Conservation (phyloP, 2,113 vertebrate genomes). For the Pandion haliaetus region DNA sequence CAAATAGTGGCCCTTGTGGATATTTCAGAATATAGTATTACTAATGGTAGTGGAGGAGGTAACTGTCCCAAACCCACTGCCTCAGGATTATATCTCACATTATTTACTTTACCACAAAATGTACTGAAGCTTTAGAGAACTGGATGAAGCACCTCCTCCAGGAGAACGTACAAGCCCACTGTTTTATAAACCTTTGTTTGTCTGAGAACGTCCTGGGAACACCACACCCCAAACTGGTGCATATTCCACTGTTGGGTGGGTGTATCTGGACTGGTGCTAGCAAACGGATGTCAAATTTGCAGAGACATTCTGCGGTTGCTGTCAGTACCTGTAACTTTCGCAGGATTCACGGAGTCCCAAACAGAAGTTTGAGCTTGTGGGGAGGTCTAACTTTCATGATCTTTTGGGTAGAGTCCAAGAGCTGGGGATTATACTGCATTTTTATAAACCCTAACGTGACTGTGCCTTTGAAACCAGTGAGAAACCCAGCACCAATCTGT, state of each 20-base stretch:
- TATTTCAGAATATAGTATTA: background rate
- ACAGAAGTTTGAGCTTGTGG: background rate
- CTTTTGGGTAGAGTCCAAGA: background rate
- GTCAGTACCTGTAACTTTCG: background rate
- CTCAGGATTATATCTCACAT: background rate
- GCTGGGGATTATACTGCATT: background rate
- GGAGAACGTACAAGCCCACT: background rate
- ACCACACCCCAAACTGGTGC: fast-evolving
- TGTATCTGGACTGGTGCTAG: background rate
- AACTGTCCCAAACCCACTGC: background rate
- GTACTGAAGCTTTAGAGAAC: background rate
- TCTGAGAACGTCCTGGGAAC: background rate
- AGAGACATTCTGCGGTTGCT: background rate
- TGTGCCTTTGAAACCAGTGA: background rate
- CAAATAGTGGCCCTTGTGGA: background rate
- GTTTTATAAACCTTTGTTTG: background rate
- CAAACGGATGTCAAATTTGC: background rate
- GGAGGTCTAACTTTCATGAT: background rate
- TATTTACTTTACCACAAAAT: background rate
- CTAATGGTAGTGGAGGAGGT: background rate
- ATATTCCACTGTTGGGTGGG: background rate
- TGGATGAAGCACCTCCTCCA: background rate
- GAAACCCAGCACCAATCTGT: background rate
- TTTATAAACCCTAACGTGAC: background rate
- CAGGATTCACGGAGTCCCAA: background rate